Percentiles rank a stretch among this genome's conserved stretches.
Conservation (phyloP, 1,140 invertebrate genomes). For the Caenorhabditis briggsae region DNA sequence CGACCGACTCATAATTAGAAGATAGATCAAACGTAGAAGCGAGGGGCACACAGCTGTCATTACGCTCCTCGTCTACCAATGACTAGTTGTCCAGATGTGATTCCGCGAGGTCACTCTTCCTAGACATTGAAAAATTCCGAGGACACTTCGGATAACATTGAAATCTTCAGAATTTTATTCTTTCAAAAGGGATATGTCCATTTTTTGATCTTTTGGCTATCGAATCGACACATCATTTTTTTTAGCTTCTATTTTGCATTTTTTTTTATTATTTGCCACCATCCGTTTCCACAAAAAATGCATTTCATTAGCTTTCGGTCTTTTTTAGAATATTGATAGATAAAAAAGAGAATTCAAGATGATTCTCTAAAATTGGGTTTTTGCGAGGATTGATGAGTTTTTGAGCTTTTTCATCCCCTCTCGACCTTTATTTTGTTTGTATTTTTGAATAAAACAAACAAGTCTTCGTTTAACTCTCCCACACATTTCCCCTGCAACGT, state of each 20-base stretch:
- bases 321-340: no score
- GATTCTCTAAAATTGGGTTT: neutral
- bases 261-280: no score
- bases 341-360: no score
- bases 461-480: neutral
- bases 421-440: neutral
- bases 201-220: no score
- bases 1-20: neutral
- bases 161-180: no score
- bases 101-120: neutral
- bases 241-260: no score
- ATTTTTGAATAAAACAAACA: slow-evolving; percentile 18
- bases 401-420: neutral
- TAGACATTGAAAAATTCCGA: no score
- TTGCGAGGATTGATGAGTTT: slow-evolving; percentile 8
- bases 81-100: neutral
- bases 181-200: no score
- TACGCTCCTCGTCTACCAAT: neutral
- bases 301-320: no score
- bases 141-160: no score
- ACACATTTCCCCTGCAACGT: neutral
- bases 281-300: no score
- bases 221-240: no score
- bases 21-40: slow-evolving; percentile 13
- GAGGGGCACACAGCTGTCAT: slow-evolving; percentile 11